A percentile compares a stretch with the other conserved stretches of the same genome.
These are phyloP conservation scores for Machimus atricapillus DNA, from an alignment of 2,888 invertebrate species.

Conservation along the genomic window DNA sequence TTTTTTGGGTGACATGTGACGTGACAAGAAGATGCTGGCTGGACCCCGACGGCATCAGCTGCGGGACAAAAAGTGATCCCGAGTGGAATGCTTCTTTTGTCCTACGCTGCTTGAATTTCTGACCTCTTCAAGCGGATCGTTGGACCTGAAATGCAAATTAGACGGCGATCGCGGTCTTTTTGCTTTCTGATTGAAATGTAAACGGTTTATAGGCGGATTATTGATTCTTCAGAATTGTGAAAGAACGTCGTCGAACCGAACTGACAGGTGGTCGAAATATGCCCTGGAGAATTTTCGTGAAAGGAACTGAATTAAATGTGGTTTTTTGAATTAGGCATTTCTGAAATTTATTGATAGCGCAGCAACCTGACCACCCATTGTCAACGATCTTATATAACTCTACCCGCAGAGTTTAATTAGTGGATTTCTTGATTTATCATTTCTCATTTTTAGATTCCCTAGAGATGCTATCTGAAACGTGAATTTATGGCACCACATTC, in stretches of 20 bases:
- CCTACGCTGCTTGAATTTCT: not conserved
- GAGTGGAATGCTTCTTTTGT: not conserved
- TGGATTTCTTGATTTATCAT: not conserved
- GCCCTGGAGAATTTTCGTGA: not conserved
- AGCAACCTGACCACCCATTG: not conserved
- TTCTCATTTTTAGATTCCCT: not conserved
- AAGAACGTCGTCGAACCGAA: not conserved
- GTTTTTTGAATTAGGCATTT: not conserved
- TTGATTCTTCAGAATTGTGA: slow-evolving; percentile 8
- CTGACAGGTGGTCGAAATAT: not conserved
- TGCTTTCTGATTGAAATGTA: slow-evolving; percentile 30
- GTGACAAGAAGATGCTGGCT: not conserved
- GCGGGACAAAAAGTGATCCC: not conserved
- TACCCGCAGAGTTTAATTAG: not conserved
- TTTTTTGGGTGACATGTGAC: not conserved
- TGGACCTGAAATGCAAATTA: slow-evolving; percentile 27
- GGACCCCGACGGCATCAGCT: not conserved
- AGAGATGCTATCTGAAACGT: not conserved
- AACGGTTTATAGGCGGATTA: slow-evolving; percentile 33
- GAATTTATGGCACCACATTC: not conserved
- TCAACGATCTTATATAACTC: not conserved
- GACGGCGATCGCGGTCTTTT: not conserved
- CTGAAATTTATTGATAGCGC: not conserved
- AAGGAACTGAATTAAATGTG: not conserved
- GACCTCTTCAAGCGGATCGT: not conserved